These are phyloP conservation scores for Sphaeramia orbicularis DNA, from an alignment of 2,797 vertebrate genomes.

Conservation along the genomic window DNA sequence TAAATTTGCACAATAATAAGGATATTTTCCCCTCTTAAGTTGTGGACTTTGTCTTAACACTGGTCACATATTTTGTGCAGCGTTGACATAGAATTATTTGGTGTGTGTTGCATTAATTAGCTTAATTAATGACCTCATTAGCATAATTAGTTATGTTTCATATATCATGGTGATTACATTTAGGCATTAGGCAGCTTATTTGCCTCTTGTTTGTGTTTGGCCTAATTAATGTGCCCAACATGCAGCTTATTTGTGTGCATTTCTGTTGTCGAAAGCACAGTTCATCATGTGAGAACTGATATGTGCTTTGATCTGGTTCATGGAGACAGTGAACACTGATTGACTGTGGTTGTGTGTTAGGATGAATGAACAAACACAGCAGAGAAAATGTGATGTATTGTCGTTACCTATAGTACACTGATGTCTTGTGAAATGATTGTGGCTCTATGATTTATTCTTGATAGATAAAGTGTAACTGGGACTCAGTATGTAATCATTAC, in stretches of 20 bases:
- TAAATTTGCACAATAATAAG: conserved; percentile 3
- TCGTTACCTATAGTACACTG: too few relatives aligned
- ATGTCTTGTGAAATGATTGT: too few relatives aligned
- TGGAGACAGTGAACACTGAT: too few relatives aligned
- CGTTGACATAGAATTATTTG: conserved; percentile 34
- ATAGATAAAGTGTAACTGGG: too few relatives aligned
- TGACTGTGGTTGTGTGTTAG: too few relatives aligned
- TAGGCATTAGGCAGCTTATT: conserved; percentile 56
- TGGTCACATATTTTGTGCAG: conserved; percentile 18
- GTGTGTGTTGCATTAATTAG: conserved; percentile 53
- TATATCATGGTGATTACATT: conserved; percentile 63
- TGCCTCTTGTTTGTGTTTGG: conserved; percentile 48
- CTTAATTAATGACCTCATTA: conserved; percentile 58
- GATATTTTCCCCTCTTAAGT: conserved; percentile 2
- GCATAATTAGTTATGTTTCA: conserved; percentile 64
- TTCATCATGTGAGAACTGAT: conserved; percentile 4
- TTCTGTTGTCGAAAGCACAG: conserved; percentile 34
- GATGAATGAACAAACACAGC: too few relatives aligned
- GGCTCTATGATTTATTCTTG: too few relatives aligned
- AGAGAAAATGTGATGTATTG: too few relatives aligned
- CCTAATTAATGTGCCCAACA: conserved; percentile 52
- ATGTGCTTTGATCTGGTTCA: not conserved
- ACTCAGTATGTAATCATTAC: too few relatives aligned
- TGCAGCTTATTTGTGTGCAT: conserved; percentile 35
- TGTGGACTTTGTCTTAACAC: conserved; percentile 6